Evolutionary conservation across 2,888 invertebrate genomes (phyloP), one percentile per base, ranked within the genome.

Genomic region (Carpatolechia fugitivella): DNA sequence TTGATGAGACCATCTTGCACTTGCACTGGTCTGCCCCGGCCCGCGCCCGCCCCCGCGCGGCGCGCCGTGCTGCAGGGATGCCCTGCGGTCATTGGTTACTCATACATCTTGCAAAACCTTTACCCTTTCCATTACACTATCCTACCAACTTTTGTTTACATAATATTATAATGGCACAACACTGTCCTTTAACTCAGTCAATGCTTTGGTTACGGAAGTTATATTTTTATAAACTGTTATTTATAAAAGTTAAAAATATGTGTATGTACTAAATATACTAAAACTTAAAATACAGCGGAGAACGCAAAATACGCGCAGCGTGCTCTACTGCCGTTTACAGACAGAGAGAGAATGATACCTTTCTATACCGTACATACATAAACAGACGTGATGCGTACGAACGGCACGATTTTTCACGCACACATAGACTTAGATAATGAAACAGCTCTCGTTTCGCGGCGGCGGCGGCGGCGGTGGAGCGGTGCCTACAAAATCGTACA

Each of bases 81-180:
- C 80, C 81, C 82, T 80, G 79, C 80, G 79, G 79, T 81, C 81
- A 81, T 80, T 80, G 76, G 82, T 82, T 81, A 81, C 81, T 81
- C 82, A 81, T 80, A 78, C 80, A 80, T 80, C 73, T 80, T 80
- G 80, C 77, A 72, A 80, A 81, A 76, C 75, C 74, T 74, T 74
- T 75, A 73, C 72, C 72, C 74, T 68, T 76, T 69, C 76, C 76
- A 74, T 73, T 72, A 70, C 73, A 75, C 71, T 60, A n/a, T n/a
- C 66, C 64, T 68, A 67, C 68, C 60, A 68, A 66, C 59, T 63
- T 67, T 70, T 75, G 72, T 77, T 78, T 78, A 76, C 77, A 76
- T 75, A 64, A 69, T 66, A 66, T 56, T n/a, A n/a, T n/a, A n/a
- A 64, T 59, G 66, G 50, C 74, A 77, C 75, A 57, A 66, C 73